Conservation (phyloP, 1,140 invertebrate species). For the Caenorhabditis remanei region DNA sequence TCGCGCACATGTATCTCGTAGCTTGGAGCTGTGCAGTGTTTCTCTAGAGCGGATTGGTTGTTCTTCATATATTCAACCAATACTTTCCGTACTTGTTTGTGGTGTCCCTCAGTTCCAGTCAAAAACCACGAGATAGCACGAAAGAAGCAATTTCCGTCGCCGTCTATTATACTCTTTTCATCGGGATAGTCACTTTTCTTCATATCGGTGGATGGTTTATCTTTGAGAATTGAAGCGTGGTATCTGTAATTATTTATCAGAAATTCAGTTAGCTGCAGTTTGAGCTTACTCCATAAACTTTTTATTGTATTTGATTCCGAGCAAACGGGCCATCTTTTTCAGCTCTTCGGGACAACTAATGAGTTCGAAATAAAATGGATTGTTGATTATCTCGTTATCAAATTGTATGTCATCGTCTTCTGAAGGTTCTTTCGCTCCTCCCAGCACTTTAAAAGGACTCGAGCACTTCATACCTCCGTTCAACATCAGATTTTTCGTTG, state of each 20-base stretch:
- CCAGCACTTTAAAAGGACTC: no score
- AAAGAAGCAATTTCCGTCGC: slow-evolving; percentile 18
- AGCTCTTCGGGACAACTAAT: background rate
- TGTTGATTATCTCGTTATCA: background rate
- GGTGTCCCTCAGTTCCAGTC: background rate
- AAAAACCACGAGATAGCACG: slow-evolving; percentile 27
- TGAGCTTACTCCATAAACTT: background rate
- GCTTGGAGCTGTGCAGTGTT: background rate
- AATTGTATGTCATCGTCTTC: background rate
- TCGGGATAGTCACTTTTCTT: background rate
- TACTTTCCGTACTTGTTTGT: background rate
- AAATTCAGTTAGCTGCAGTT: background rate
- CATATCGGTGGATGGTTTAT: background rate
- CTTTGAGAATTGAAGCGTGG: background rate
- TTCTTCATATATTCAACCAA: background rate
- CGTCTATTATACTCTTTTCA: background rate
- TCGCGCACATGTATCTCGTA: background rate
- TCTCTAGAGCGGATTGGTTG: background rate
- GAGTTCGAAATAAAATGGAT: background rate
- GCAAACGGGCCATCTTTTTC: background rate
- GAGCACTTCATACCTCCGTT: no score
- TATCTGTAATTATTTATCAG: background rate
- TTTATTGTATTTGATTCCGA: background rate
- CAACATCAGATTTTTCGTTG: no score
- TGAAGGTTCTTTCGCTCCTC: background rate